Base-by-base conservation (phyloP, 2,113 vertebrate species). In the Laticauda colubrina region DNA sequence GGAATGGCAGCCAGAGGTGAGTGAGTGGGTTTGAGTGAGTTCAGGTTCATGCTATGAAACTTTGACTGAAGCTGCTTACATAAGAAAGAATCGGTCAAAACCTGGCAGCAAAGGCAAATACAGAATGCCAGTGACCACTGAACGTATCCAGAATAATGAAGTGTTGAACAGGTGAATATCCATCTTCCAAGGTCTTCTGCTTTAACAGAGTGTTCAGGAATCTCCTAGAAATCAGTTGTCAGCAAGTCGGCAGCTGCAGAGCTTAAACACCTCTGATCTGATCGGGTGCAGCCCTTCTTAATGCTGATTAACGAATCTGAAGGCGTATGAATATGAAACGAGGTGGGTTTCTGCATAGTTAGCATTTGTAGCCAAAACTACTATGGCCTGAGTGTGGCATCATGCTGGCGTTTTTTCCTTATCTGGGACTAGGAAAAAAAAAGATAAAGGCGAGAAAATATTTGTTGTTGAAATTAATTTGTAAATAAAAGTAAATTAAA, bases 381-480 rank as follows among this genome's bases (percentile, higher is more conserved):
- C 56, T 93, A 90, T 0, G 81, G 56, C 21, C 75, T 87, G n/a
- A 93, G 56, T 10, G 92, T 90, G 12, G 55, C 29, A 1, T 59
- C 45, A 24, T 24, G 45, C 81, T 93, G 61, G 15, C 61, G 55
- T 61, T 89, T 45, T 86, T 43, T 93, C n/a, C 92, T 90, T 87
- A 93, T 90, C 57, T 93, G 92, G 21, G 92, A 93, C 92, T 93
- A 93, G 43, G 39, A 8, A 3, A 29, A 89, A 92, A 20, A 89
- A 69, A 85, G 59, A 9, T 9, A 43, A 54, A 54, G 48, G 45
- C 11, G 12, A 39, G 23, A 14, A 88, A 81, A 57, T 2, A 57
- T 18, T 12, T 23, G 43, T 45, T 86, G 26, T 89, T 89, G 21
- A 64, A 55, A 48, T 55, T n/a, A 81, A 75, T 53, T 89, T n/a